Evolutionary conservation across 2,797 vertebrate genomes (phyloP), one percentile per base, ranked within the genome.

Genomic region (Scolopax rusticola): DNA sequence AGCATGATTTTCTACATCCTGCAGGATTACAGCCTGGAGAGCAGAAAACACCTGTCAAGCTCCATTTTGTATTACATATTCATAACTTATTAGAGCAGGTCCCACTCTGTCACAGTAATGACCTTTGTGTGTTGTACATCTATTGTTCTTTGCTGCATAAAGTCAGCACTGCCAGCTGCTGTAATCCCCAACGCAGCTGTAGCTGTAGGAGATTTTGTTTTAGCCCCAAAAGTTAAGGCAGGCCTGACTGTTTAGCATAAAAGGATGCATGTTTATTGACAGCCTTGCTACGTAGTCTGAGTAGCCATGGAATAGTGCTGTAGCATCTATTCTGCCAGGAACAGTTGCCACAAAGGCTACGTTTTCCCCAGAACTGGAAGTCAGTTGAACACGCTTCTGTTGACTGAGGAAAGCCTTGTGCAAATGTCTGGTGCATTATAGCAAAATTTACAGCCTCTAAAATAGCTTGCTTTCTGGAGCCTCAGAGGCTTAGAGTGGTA

Each of bases 31-130:
- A 76, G 17, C n/a, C 33, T 86, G 41, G 33, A 84, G 56, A 97
- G 69, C 36, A 76, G 43, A 95, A 94, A 89, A 63, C 54, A 91
- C 61, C 80, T 79, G 90, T 90, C 93, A 95, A 89, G 73, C 51
- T 92, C 86, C 70, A 90, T 96, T 95, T 95, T 92, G 32, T 84
- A 15, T 90, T 96, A 77, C 90, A 93, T 96, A 96, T 97, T 96
- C 84, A 92, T 92, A 83, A 80, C 84, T 92, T 95, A 91, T 84
- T 96, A 89, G 51, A 84, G 48, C 84, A 94, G 90, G 91, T 93
- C 86, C 77, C 11, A 5, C 67, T 96, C 73, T 3, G 6, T 90
- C 83, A 88, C 67, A 74, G 75, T 53, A 71, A 36, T 84, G 93
- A 95, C 95, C 93, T 95, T 83, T 93, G 48, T 73, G 63, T 95